Percentiles rank a stretch among this genome's conserved stretches.
Evolutionary conservation across 2,797 vertebrate species (phyloP).

Genomic region (Pseudomugil gertrudae): DNA sequence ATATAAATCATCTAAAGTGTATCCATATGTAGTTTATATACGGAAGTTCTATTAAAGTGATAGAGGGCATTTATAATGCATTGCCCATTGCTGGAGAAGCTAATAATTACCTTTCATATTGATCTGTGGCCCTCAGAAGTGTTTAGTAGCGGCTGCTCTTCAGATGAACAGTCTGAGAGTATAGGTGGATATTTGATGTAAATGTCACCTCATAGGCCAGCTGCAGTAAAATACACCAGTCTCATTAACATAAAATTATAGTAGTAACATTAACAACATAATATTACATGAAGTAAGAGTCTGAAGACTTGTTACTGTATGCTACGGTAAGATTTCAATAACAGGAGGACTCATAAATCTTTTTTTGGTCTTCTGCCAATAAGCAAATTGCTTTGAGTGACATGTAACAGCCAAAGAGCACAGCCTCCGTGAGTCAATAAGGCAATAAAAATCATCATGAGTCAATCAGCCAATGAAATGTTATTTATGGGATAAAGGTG

Average conservation of each 20-base stretch:
- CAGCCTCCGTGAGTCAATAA: background rate
- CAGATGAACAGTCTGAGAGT: slow-evolving; percentile 11
- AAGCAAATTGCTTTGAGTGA: slow-evolving; percentile 24
- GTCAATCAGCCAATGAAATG: slow-evolving; percentile 11
- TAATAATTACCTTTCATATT: slow-evolving; percentile 64
- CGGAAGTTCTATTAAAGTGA: slow-evolving; percentile 49
- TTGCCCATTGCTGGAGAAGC: slow-evolving; percentile 33
- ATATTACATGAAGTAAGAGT: too few relatives aligned
- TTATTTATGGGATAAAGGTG: background rate
- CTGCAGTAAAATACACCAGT: slow-evolving; percentile 13
- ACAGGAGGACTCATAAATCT: slow-evolving; percentile 1
- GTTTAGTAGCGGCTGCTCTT: slow-evolving; percentile 22
- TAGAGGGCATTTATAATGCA: slow-evolving; percentile 56
- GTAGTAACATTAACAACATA: too few relatives aligned
- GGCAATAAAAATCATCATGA: slow-evolving; percentile 11
- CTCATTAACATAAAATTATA: slow-evolving; percentile 2
- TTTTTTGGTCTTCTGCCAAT: slow-evolving; percentile 6
- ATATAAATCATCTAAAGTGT: slow-evolving; percentile 66
- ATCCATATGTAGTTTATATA: slow-evolving; percentile 60
- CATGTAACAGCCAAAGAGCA: slow-evolving; percentile 10
- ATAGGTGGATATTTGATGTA: slow-evolving; percentile 10
- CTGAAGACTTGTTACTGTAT: background rate
- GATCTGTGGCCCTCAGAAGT: slow-evolving; percentile 25
- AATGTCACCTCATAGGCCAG: slow-evolving; percentile 1
- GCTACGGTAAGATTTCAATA: slow-evolving; percentile 3